Percentiles rank a stretch among this genome's conserved stretches.
phyloP scores from a whole-genome alignment of 2,113 vertebrate species.

The Motacilla alba region DNA sequence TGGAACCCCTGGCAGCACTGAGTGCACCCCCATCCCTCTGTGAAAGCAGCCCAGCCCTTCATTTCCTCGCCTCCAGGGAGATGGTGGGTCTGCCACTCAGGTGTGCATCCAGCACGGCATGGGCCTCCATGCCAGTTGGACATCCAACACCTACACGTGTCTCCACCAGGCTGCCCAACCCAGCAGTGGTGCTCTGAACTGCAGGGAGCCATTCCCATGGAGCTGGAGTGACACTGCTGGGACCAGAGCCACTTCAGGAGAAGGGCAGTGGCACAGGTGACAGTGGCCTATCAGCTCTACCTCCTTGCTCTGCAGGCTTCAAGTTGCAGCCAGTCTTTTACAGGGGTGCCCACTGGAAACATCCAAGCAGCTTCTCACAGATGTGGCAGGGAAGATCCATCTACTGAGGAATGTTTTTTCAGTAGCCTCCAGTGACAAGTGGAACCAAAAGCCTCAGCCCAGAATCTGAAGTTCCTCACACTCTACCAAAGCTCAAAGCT shows the following conservation, averaged over 20 bases:
- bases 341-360: not conserved
- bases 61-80: not conserved
- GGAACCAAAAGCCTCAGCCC: not conserved
- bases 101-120: not conserved
- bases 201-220: not conserved
- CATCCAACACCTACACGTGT: fast-evolving
- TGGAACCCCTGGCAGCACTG: not conserved
- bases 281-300: fast-evolving
- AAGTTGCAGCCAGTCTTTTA: fast-evolving
- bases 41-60: not conserved
- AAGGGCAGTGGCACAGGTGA: not conserved
- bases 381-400: not conserved
- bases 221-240: not conserved
- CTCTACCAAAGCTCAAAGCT: not conserved
- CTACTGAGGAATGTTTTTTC: not conserved
- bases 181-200: not conserved
- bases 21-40: not conserved
- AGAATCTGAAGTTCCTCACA: not conserved
- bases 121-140: not conserved
- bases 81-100: not conserved
- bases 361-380: not conserved
- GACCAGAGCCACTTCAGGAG: not conserved
- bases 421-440: not conserved
- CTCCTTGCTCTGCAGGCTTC: not conserved
- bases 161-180: not conserved